These are phyloP conservation scores for Rousettus leschenaultii DNA, from an alignment of 2,113 vertebrate species.

Conservation along the genomic window DNA sequence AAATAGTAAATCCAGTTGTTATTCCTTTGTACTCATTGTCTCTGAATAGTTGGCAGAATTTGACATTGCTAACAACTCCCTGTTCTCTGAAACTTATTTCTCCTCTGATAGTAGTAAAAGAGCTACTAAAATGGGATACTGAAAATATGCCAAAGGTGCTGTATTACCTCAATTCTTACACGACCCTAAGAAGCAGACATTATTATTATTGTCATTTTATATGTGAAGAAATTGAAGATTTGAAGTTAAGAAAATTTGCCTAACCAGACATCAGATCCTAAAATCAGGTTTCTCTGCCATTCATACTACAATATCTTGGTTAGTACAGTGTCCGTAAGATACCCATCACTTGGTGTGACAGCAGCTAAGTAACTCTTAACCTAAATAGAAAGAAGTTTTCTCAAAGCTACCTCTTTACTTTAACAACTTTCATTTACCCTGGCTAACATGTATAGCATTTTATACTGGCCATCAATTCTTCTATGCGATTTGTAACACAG, in stretches of 20 bases:
- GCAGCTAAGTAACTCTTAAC: neutral
- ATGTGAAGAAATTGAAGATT: neutral
- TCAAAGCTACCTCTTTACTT: neutral
- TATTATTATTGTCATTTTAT: neutral
- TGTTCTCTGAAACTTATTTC: neutral
- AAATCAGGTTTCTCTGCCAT: neutral
- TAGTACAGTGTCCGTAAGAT: neutral
- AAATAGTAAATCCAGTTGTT: neutral
- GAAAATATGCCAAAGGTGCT: too few species aligned
- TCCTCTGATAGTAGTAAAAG: neutral
- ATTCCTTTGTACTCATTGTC: neutral
- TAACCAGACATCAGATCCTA: neutral
- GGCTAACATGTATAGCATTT: neutral
- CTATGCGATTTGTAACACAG: neutral
- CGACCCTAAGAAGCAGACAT: neutral
- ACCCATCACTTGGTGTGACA: neutral
- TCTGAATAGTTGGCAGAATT: neutral
- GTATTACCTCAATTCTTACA: neutral
- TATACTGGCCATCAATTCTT: neutral
- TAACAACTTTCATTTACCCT: neutral
- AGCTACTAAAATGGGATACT: neutral
- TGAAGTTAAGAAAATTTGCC: neutral
- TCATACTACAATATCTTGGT: neutral
- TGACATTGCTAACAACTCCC: neutral
- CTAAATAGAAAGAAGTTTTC: neutral